phyloP scores from a whole-genome alignment of 2,797 vertebrate species.

The Orestias chungarensis region DNA sequence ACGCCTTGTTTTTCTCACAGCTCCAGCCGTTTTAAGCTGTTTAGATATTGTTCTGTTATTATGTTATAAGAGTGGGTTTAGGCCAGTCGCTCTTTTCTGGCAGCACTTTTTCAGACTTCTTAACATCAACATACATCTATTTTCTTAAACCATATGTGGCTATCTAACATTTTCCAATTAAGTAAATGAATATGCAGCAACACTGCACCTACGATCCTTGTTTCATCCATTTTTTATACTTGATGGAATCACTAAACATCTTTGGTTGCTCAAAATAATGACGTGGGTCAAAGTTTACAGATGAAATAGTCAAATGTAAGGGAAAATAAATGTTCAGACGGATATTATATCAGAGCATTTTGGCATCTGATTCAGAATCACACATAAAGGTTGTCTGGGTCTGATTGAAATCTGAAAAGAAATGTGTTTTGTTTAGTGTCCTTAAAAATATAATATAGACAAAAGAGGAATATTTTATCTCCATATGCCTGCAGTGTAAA shows the following conservation, averaged over 20 bases:
- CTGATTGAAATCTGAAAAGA: no score
- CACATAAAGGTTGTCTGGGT: no score
- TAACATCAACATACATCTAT: neutral
- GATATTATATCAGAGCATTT: no score
- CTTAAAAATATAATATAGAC: no score
- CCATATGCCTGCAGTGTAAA: neutral
- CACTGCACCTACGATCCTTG: neutral
- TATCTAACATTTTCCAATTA: no score
- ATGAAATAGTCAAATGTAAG: neutral
- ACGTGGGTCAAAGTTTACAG: neutral
- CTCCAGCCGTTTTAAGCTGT: neutral
- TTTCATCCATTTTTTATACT: neutral
- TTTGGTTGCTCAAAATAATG: neutral
- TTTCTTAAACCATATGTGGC: neutral
- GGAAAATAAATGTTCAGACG: neutral
- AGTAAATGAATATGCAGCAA: no score
- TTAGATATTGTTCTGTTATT: neutral
- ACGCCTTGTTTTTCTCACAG: neutral
- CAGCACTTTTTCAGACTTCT: neutral
- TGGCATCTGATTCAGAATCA: no score
- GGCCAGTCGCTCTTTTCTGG: neutral
- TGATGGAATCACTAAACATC: neutral
- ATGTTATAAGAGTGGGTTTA: neutral
- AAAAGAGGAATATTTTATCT: no score
- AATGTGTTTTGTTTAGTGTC: no score